Base-by-base conservation (phyloP, 2,888 invertebrate genomes). In the Malachius bipustulatus region DNA sequence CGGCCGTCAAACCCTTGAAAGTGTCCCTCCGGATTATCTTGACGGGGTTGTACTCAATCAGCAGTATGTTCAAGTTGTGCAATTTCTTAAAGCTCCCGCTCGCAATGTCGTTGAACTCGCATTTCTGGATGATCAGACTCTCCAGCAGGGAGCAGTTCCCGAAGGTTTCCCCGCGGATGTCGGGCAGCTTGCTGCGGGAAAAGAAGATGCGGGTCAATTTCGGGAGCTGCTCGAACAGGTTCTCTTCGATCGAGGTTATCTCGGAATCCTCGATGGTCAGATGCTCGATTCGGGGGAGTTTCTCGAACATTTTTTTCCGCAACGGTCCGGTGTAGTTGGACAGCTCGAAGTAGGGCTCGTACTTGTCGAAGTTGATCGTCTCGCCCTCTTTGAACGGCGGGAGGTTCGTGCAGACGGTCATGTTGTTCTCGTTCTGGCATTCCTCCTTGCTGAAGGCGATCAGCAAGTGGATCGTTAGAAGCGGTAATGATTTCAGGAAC, bases 291-390 rank as follows among this genome's bases (percentile, higher is more conserved):
- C n/a, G 6, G 24, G 24, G 6, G 6, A 19, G 24, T n/a, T n/a
- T 19, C n/a, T 19, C 6, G 24, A 19, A 8, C 6, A 19, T 6
- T 8, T 19, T 6, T 19, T 19, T 19, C 24, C 24, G 6, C 6
- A 19, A n/a, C n/a, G 24, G 24, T 8, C 24, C 24, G n/a, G 24
- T 19, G n/a, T 19, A 19, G 24, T 19, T 19, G 24, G 6, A 19
- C 6, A 19, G 24, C n/a, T 19, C 24, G 24, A 19, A 19, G 6
- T 19, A 8, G 6, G 24, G 24, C 24, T 8, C 6, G n/a, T 19
- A 19, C n/a, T 19, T n/a, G 6, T 6, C 6, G 24, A 19, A 19
- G n/a, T 19, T 19, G 24, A 19, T 19, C 24, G 24, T 8, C n/a
- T 19, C 24, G 24, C n/a, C n/a, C 6, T 19, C 24, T 19, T 19